These are phyloP conservation scores for Tympanoctomys barrerae DNA, from an alignment of 2,797 vertebrate genomes.

Conservation along the genomic window DNA sequence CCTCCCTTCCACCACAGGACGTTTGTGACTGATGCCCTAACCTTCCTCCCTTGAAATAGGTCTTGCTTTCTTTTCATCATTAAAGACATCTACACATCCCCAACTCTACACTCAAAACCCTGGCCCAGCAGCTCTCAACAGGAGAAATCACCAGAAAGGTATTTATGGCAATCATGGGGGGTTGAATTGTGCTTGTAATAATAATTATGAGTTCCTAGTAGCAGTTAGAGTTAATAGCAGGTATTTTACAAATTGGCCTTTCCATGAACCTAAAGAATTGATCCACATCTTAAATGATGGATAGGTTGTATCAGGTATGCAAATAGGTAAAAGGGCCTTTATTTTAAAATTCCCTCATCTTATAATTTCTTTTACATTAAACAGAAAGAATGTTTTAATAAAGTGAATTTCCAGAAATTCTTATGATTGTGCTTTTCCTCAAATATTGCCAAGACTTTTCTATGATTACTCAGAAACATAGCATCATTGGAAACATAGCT, in stretches of 20 bases:
- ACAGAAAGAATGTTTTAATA: slow-evolving; percentile 44
- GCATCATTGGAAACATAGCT: background rate
- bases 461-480: slow-evolving; percentile 10
- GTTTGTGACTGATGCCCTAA: background rate
- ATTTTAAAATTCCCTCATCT: background rate
- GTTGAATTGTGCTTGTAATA: background rate
- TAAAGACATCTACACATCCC: background rate
- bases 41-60: background rate
- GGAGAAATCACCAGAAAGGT: background rate
- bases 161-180: background rate
- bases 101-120: background rate
- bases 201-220: background rate
- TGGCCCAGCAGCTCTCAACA: background rate
- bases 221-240: background rate
- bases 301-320: background rate
- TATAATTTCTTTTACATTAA: slow-evolving; percentile 48
- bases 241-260: background rate
- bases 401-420: slow-evolving; percentile 61
- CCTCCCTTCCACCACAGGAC: background rate
- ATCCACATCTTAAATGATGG: background rate
- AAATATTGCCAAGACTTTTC: slow-evolving; percentile 31
- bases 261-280: background rate
- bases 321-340: background rate
- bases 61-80: background rate
- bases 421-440: background rate